Evolutionary conservation across 2,113 vertebrate genomes (phyloP), one percentile per base, ranked within the genome.

Genomic region (Rhipidura dahli): DNA sequence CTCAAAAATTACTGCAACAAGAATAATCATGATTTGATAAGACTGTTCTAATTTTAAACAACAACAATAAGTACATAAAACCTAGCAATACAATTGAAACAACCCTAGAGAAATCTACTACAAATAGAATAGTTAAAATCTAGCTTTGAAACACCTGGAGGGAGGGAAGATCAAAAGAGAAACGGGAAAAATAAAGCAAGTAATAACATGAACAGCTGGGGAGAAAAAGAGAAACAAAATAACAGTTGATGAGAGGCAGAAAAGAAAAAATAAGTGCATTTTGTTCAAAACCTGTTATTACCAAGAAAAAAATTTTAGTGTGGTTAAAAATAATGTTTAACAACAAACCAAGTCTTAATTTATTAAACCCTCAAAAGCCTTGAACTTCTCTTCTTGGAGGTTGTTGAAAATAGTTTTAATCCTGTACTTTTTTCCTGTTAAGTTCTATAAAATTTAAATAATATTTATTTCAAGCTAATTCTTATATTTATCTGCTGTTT

Each of bases 281-380:
- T 97, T 69, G 35, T 56, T 96, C 91, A 93, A 97, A 98, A 94
- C 97, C 96, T 86, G 14, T 97, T 96, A 97, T 97, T 98, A 98
- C 39, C 81, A 64, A 89, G 83, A 95, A 96, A 90, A 61, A 90
- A 44, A 87, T 97, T 97, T 97, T 89, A 96, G 42, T 93, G 91
- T 85, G 72, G 65, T 77, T 97, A 91, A 92, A 97, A 97, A 87
- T 89, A 61, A 82, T 84, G 37, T 94, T 97, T 97, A 95, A 87
- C 72, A 93, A 81, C 87, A 96, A 94, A 59, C 47, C 42, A 87
- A 90, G 53, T 37, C 71, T 96, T 93, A 95, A 80, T 92, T 90
- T 49, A 86, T 95, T 96, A 85, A 88, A 89, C 51, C 87, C 35
- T 16, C 19, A 30, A 63, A 77, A 93, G 15, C 83, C 31, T 30